These are phyloP conservation scores for Salticus scenicus DNA, from an alignment of 2,888 invertebrate genomes.

Conservation along the genomic window DNA sequence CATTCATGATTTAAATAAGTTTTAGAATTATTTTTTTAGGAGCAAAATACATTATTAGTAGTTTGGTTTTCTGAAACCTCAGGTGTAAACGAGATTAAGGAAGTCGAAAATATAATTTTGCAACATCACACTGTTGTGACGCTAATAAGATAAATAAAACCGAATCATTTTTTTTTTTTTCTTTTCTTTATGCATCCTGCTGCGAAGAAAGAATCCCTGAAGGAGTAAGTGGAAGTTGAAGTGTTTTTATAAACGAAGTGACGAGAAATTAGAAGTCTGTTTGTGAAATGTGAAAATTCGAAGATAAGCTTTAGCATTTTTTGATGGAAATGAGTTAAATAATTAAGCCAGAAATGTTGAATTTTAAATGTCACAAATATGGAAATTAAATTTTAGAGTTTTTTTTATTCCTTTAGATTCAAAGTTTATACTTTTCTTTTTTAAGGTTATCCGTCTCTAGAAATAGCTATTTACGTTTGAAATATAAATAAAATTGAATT, in stretches of 20 bases:
- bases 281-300: conserved; percentile 50
- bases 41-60: conserved; percentile 17
- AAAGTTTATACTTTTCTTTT: not conserved
- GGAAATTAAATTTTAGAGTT: conserved; percentile 61
- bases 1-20: conserved; percentile 64
- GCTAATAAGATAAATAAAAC: conserved; percentile 67
- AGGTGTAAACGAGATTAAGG: conserved; percentile 53
- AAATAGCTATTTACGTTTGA: conserved; percentile 15
- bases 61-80: conserved; percentile 45
- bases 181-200: conserved; percentile 1
- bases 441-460: conserved; percentile 11
- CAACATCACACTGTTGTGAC: conserved; percentile 54
- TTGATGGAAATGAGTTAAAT: conserved; percentile 63
- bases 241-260: conserved; percentile 51
- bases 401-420: conserved; percentile 30
- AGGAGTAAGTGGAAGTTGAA: conserved; percentile 24
- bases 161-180: conserved; percentile 44
- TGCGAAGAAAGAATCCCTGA: conserved; percentile 37
- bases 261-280: conserved; percentile 38
- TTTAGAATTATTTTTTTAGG: conserved; percentile 26
- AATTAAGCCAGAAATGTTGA: conserved; percentile 66
- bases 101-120: conserved; percentile 61
- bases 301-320: conserved; percentile 50
- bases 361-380: conserved; percentile 58
- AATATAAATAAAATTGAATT: conserved; percentile 35